These are phyloP conservation scores for Suricata suricatta DNA, from an alignment of 2,113 vertebrate genomes.

Conservation along the genomic window DNA sequence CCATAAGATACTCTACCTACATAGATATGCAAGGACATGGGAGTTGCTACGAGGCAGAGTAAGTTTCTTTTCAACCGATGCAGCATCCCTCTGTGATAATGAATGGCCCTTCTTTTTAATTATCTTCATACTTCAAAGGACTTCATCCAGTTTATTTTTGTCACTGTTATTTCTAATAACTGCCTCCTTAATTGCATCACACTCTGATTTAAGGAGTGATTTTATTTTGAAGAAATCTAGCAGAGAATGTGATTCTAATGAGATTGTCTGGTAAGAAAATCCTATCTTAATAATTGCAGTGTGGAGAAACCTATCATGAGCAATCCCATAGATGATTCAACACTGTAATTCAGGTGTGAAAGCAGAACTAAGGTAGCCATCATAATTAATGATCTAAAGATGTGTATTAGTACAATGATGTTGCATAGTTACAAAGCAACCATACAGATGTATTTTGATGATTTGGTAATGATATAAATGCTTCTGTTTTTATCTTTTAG, in stretches of 20 bases:
- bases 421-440: not conserved
- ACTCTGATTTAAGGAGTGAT: constrained; percentile 42
- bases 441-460: not conserved
- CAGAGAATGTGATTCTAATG: constrained; percentile 65
- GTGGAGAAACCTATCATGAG: not conserved
- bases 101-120: not conserved
- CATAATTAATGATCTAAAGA: not conserved
- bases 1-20: not conserved
- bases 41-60: not conserved
- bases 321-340: not conserved
- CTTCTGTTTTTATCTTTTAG: not conserved
- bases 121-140: constrained; percentile 15
- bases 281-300: not conserved
- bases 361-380: not conserved
- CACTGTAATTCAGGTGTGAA: not conserved
- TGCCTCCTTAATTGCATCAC: constrained; percentile 25
- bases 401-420: not conserved
- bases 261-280: constrained; percentile 51
- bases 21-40: not conserved
- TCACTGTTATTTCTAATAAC: constrained; percentile 19
- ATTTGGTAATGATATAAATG: not conserved
- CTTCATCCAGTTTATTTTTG: constrained; percentile 20
- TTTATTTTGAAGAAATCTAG: constrained; percentile 55
- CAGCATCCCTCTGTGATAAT: not conserved
- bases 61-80: not conserved